phyloP scores from a whole-genome alignment of 2,113 vertebrate genomes.

The Megaleporinus macrocephalus region DNA sequence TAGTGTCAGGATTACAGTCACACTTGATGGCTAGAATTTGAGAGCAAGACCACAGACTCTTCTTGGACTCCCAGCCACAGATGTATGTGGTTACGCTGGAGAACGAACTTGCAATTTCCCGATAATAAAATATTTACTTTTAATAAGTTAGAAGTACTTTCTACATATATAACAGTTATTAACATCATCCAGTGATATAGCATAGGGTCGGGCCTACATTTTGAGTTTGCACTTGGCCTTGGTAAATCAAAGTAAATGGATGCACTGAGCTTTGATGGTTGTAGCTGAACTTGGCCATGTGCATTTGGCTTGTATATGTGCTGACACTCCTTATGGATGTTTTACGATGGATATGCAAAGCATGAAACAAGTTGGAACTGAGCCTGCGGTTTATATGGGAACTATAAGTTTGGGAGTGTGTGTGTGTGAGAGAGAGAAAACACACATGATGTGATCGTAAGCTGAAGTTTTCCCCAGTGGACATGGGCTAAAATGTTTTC shows the following conservation, averaged over 20 bases:
- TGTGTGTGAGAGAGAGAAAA: neutral
- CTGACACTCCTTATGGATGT: neutral
- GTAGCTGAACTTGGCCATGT: slow-evolving; percentile 4
- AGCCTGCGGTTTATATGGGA: neutral
- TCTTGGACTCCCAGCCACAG: no score
- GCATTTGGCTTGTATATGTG: neutral
- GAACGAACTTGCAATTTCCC: no score
- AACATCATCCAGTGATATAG: slow-evolving; percentile 15
- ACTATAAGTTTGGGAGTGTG: neutral
- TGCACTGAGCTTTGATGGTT: slow-evolving; percentile 1
- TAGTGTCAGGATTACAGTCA: no score
- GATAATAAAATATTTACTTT: slow-evolving; percentile 25
- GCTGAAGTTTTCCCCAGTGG: slow-evolving; percentile 6
- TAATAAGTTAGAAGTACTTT: neutral
- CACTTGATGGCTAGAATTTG: no score
- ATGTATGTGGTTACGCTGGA: no score
- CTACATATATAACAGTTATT: slow-evolving; percentile 4
- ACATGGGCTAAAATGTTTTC: slow-evolving; percentile 20
- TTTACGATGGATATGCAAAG: slow-evolving; percentile 8
- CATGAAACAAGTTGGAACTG: neutral
- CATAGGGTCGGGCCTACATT: neutral
- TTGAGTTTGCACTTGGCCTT: slow-evolving; percentile 14
- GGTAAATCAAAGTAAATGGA: slow-evolving; percentile 19
- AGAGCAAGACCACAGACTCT: no score
- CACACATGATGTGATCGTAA: slow-evolving; percentile 10